Conservation (phyloP, 35 echinoderm and acorn worm species). For the Chiridota heheva region DNA sequence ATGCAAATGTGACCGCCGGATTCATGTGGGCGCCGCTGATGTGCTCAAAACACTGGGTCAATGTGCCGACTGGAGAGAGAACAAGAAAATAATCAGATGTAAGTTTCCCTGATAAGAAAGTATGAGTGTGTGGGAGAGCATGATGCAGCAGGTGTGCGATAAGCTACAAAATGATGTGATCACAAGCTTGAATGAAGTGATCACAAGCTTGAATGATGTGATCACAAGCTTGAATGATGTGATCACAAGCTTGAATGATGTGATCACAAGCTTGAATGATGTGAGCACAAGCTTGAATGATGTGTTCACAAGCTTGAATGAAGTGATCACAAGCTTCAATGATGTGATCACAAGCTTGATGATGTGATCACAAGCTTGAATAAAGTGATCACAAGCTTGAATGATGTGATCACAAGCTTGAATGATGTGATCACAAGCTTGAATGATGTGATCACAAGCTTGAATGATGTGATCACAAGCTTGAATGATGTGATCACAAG, state of each 20-base stretch:
- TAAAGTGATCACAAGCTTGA: no score
- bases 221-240: not conserved
- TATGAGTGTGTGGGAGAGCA: not conserved
- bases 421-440: no score
- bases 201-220: not conserved
- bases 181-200: not conserved
- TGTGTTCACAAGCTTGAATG: no score
- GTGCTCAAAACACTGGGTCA: slow-evolving; percentile 96
- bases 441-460: no score
- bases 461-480: no score
- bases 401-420: no score
- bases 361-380: no score
- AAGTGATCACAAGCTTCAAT: no score
- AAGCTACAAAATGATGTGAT: not conserved
- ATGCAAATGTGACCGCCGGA: slow-evolving; percentile 63
- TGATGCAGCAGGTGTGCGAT: not conserved
- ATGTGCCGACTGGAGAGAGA: slow-evolving; percentile 69
- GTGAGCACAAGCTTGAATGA: not conserved
- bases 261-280: not conserved
- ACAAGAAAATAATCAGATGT: not conserved
- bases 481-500: no score
- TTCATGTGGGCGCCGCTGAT: slow-evolving; percentile 99
- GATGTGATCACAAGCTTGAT: no score
- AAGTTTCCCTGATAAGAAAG: not conserved
- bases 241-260: not conserved